phyloP scores from a whole-genome alignment of 2,113 vertebrate genomes.

The Sapajus apella region DNA sequence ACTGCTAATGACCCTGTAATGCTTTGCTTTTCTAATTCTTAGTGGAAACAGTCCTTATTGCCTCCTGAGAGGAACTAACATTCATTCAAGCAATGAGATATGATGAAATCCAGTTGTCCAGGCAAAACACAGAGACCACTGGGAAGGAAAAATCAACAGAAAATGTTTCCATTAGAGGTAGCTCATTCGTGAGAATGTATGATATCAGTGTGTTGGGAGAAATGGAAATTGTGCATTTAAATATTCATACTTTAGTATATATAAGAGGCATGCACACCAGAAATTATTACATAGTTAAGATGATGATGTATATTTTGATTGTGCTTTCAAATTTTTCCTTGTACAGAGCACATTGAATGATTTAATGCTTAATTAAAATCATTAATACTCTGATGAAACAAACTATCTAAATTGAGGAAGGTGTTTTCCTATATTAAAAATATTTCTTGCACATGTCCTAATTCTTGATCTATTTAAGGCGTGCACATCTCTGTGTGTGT shows the following conservation, averaged over 20 bases:
- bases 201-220: background rate
- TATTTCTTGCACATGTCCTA: background rate
- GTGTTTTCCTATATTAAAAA: background rate
- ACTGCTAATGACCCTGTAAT: slow-evolving; percentile 26
- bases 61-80: slow-evolving; percentile 18
- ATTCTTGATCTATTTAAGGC: background rate
- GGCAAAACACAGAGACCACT: background rate
- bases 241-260: background rate
- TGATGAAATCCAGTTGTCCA: slow-evolving; percentile 45
- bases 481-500: background rate
- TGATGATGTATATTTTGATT: background rate
- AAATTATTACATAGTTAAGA: background rate
- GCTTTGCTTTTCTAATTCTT: slow-evolving; percentile 58
- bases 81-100: background rate
- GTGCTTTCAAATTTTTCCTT: background rate
- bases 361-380: background rate
- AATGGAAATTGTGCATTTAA: background rate
- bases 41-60: slow-evolving; percentile 20
- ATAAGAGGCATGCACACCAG: background rate
- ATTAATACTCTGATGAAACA: background rate
- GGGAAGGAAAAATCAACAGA: slow-evolving; percentile 40
- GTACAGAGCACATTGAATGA: background rate
- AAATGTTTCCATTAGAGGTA: background rate
- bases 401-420: background rate
- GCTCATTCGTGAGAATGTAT: background rate